These are phyloP conservation scores for Diprion similis DNA, from an alignment of 1,140 invertebrate genomes.

Conservation along the genomic window DNA sequence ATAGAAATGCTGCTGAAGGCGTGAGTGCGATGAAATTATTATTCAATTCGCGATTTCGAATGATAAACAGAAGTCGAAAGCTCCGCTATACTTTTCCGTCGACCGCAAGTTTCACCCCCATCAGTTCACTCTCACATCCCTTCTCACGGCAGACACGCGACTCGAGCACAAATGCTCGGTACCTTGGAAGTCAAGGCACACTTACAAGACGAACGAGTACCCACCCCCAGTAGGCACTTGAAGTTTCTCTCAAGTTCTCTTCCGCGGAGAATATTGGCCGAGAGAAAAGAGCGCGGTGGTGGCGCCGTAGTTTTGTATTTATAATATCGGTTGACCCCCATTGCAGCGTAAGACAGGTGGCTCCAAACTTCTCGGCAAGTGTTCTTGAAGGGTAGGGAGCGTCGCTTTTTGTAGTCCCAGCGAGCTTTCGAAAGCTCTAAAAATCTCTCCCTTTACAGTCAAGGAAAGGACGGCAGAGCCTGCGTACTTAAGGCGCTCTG, in stretches of 20 bases:
- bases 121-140: too few species aligned
- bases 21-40: slow-evolving; percentile 43
- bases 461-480: slow-evolving; percentile 63
- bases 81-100: too few species aligned
- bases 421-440: slow-evolving; percentile 13
- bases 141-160: too few species aligned
- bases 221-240: neutral
- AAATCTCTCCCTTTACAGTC: slow-evolving; percentile 49
- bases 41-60: too few species aligned
- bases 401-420: slow-evolving; percentile 20
- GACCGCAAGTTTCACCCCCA: too few species aligned
- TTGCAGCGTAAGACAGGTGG: neutral
- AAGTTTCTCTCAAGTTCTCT: neutral
- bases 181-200: neutral
- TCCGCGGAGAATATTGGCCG: neutral
- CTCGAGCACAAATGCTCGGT: neutral
- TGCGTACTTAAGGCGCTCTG: slow-evolving; percentile 68
- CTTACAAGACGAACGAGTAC: neutral
- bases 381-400: neutral
- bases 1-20: slow-evolving; percentile 55
- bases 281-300: neutral
- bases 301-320: neutral
- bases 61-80: too few species aligned
- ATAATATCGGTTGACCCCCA: neutral
- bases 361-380: too few species aligned